These are phyloP conservation scores for Uropetala carovei DNA, from an alignment of 2,888 invertebrate genomes.

Conservation along the genomic window DNA sequence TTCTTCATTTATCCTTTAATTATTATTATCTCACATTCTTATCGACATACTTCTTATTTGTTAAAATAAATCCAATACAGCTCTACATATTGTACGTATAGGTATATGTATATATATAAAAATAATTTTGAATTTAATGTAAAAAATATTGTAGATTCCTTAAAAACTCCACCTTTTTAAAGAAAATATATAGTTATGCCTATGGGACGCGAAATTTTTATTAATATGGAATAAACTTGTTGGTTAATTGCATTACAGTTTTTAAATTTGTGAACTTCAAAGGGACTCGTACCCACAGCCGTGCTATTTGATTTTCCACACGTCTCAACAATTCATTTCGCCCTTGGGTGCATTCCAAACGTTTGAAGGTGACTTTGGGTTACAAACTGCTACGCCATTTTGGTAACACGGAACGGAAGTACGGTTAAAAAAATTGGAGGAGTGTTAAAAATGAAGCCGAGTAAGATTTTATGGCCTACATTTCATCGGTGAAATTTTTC, in stretches of 20 bases:
- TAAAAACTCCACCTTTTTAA: too few species aligned
- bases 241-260: not conserved
- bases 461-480: not conserved
- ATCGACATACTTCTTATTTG: too few species aligned
- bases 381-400: not conserved
- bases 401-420: not conserved
- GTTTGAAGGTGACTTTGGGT: conserved; percentile 6
- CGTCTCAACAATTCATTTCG: not conserved
- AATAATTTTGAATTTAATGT: too few species aligned
- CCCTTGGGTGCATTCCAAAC: conserved; percentile 28
- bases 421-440: not conserved
- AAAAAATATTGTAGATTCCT: too few species aligned
- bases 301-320: not conserved
- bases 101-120: too few species aligned
- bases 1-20: too few species aligned
- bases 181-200: too few species aligned
- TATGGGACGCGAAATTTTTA: too few species aligned
- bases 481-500: not conserved
- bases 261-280: not conserved
- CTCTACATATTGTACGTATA: too few species aligned
- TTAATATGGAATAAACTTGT: too few species aligned
- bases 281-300: not conserved
- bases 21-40: too few species aligned
- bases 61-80: too few species aligned
- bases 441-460: not conserved